These are phyloP conservation scores for Alectoris magna DNA, from an alignment of 2,797 vertebrate species.

Conservation along the genomic window DNA sequence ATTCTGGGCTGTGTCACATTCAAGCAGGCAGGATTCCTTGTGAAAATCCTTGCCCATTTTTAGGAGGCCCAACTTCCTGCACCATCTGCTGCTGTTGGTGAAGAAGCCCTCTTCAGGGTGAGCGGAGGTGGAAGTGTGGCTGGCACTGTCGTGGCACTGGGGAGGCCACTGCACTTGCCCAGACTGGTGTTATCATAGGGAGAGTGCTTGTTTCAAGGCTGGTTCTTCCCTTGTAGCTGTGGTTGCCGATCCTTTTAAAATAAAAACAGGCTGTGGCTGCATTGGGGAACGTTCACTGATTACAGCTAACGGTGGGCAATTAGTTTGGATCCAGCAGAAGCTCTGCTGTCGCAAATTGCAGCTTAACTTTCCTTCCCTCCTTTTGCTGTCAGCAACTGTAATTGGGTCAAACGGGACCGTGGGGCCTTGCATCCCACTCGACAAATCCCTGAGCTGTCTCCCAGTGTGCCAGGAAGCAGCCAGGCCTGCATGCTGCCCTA, in stretches of 20 bases:
- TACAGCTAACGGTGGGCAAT: not conserved
- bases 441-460: accelerated
- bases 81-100: not conserved
- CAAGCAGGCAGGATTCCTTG: not conserved
- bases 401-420: not conserved
- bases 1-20: not conserved
- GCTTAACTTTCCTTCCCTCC: not conserved
- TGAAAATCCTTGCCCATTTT: not conserved
- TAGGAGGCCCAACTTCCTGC: accelerated
- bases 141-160: not conserved
- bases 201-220: not conserved
- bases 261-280: not conserved
- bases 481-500: accelerated
- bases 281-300: not conserved
- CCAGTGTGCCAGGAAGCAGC: accelerated
- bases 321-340: not conserved
- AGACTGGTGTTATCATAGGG: accelerated
- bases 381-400: not conserved
- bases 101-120: not conserved
- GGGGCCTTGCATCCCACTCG: accelerated
- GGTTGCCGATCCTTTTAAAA: not conserved
- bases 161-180: not conserved
- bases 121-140: accelerated
- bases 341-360: not conserved
- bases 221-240: not conserved